Base-by-base conservation (phyloP, 2,888 invertebrate species). In the Eupithecia tripunctaria region DNA sequence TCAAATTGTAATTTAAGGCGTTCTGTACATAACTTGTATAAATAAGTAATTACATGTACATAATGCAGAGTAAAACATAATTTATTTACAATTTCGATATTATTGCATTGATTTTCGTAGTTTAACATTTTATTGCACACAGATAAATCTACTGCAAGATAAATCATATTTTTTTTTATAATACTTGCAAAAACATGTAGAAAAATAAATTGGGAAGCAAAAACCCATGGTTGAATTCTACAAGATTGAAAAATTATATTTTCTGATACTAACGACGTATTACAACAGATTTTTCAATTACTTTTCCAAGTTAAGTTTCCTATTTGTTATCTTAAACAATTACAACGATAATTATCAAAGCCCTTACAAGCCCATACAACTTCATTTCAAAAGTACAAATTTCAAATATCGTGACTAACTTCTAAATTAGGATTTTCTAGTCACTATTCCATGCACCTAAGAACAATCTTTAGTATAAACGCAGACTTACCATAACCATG, bases 11-110 rank as follows among this genome's bases (percentile, higher is more conserved):
- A 64, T 74, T 73, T 62, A 66, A 73, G 64, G 65, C 73, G 41
- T 71, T 65, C 67, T 70, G 60, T 69, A 69, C 41, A 66, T 69
- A 69, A 70, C 66, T 73, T 65, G 59, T 73, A 67, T 63, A 66
- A 67, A 70, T 63, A 63, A 59, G 27, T 59, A 29, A n/a, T 47
- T 8, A 10, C 8, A 21, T 51, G 3, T 21, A 51, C 2, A 43
- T 43, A 21, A 51, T 51, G n/a, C 29, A 18, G 27, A 59, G n/a
- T 59, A 59, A 29, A 60, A 60, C 18, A 64, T 51, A 68, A 62
- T 66, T 63, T 71, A 67, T 60, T 18, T 15, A 60, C 15, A 29
- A 21, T 0, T 29, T 60, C 60, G 29, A 60, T 60, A 29, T 18
- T 60, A 15, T 29, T 60, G 5, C 29, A 29, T 60, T 51, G 1